A percentile compares a stretch with the other conserved stretches of the same genome.
These are phyloP conservation scores for Pseudomyrmex pallidus DNA, from an alignment of 1,140 invertebrate species.

Conservation along the genomic window DNA sequence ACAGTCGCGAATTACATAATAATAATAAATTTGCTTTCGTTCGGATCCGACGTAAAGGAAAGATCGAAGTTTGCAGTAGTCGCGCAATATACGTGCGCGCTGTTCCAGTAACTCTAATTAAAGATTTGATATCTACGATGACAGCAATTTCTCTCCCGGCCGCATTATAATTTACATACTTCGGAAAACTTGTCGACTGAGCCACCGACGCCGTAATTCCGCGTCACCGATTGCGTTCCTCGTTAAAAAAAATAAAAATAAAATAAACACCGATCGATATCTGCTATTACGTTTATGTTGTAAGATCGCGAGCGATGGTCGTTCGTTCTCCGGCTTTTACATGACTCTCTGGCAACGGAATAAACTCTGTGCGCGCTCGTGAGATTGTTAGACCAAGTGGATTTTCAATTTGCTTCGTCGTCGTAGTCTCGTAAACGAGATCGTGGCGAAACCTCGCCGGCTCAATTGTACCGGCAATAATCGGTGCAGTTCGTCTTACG, in stretches of 20 bases:
- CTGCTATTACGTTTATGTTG: slow-evolving; percentile 46
- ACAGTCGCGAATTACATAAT: too few relatives aligned
- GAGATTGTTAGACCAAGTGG: slow-evolving; percentile 39
- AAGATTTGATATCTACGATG: neutral
- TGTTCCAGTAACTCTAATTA: too few relatives aligned
- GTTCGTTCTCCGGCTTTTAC: slow-evolving; percentile 7
- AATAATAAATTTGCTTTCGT: too few relatives aligned
- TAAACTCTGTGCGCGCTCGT: neutral
- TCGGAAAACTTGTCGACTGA: neutral
- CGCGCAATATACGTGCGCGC: too few relatives aligned
- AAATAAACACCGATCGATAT: slow-evolving; percentile 42
- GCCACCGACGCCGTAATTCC: neutral
- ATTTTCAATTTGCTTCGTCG: slow-evolving; percentile 44
- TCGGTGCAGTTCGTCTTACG: slow-evolving; percentile 20
- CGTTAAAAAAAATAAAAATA: neutral
- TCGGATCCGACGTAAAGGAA: too few relatives aligned
- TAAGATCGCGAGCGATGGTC: slow-evolving; percentile 22
- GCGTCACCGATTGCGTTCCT: neutral
- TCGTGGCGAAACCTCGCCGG: slow-evolving; percentile 10
- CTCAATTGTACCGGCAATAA: slow-evolving; percentile 41
- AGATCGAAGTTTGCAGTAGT: too few relatives aligned
- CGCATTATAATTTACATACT: slow-evolving; percentile 3
- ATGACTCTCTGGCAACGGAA: neutral
- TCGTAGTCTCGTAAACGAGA: slow-evolving; percentile 12
- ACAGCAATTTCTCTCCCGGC: neutral